Conservation (phyloP, 2,113 vertebrate genomes). For the Clarias macrocephalus region DNA sequence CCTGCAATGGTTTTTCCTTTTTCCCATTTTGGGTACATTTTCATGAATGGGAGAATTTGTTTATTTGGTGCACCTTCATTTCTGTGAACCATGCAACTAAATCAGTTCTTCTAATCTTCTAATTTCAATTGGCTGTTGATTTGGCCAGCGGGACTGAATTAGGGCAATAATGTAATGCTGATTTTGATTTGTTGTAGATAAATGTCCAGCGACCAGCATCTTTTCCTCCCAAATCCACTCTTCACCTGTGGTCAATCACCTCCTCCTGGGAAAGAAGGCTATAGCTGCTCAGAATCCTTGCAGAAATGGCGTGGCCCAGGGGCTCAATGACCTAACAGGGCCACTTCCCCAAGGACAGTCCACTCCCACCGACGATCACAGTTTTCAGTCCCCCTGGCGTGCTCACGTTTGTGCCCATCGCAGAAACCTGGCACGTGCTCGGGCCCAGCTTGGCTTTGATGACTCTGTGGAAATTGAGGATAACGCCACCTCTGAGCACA, state of each 20-base stretch:
- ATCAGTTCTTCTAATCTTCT: not conserved
- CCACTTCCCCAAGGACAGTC: conserved; percentile 66
- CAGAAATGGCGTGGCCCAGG: conserved; percentile 74
- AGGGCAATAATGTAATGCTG: not conserved
- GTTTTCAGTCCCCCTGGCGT: conserved; percentile 87
- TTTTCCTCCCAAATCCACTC: conserved; percentile 90
- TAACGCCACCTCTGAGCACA: conserved; percentile 55
- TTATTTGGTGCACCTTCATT: not conserved
- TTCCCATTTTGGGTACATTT: not conserved
- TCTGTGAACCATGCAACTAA: not conserved
- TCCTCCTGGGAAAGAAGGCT: conserved; percentile 90
- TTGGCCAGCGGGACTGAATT: not conserved
- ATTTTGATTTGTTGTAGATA: conserved; percentile 76
- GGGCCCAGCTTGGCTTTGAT: conserved; percentile 81
- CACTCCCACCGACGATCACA: conserved; percentile 57
- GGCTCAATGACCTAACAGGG: conserved; percentile 66
- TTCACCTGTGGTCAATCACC: conserved; percentile 92
- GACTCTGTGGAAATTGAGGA: conserved; percentile 81
- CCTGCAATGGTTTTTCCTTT: not conserved
- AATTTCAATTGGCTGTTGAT: conserved; percentile 49
- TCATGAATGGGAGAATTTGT: not conserved
- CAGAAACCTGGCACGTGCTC: conserved; percentile 80
- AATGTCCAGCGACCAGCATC: conserved; percentile 88
- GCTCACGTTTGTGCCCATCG: conserved; percentile 88
- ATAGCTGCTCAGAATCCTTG: conserved; percentile 68